phyloP scores from a whole-genome alignment of 1,140 invertebrate genomes.

The Planococcus citri region DNA sequence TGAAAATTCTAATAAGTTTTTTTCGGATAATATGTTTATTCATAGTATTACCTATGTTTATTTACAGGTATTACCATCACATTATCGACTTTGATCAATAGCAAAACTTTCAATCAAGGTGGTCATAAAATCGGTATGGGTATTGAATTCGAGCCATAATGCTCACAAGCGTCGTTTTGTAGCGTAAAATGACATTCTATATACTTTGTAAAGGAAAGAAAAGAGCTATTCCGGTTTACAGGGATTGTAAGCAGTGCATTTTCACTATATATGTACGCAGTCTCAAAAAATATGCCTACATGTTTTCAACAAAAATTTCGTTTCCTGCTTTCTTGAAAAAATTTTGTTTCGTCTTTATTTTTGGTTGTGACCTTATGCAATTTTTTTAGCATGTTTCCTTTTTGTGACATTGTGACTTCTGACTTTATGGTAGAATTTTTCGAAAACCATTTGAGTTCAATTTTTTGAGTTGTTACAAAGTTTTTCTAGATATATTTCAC shows the following conservation, averaged over 20 bases:
- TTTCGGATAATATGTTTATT: not conserved
- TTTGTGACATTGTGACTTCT: too few species aligned
- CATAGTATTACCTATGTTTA: too few species aligned
- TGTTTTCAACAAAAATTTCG: too few species aligned
- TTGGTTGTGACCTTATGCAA: too few species aligned
- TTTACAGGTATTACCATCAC: constrained; percentile 78
- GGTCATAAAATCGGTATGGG: constrained; percentile 91
- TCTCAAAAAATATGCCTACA: too few species aligned
- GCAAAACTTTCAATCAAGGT: constrained; percentile 93
- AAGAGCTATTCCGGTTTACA: constrained; percentile 10
- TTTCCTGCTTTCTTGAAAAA: too few species aligned
- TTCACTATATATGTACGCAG: not conserved
- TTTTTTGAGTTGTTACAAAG: too few species aligned
- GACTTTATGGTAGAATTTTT: too few species aligned
- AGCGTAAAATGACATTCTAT: constrained; percentile 10
- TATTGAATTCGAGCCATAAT: constrained; percentile 51
- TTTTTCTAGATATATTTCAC: too few species aligned
- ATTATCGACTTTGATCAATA: constrained; percentile 83
- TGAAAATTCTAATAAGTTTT: not conserved
- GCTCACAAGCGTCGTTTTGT: not conserved
- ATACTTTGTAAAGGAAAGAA: constrained; percentile 11
- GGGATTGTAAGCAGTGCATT: constrained; percentile 14
- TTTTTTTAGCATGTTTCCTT: too few species aligned
- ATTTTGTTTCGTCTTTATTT: too few species aligned
- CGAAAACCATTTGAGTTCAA: too few species aligned